Conservation (phyloP, 2,888 invertebrate species). For the Netelia virgata region DNA sequence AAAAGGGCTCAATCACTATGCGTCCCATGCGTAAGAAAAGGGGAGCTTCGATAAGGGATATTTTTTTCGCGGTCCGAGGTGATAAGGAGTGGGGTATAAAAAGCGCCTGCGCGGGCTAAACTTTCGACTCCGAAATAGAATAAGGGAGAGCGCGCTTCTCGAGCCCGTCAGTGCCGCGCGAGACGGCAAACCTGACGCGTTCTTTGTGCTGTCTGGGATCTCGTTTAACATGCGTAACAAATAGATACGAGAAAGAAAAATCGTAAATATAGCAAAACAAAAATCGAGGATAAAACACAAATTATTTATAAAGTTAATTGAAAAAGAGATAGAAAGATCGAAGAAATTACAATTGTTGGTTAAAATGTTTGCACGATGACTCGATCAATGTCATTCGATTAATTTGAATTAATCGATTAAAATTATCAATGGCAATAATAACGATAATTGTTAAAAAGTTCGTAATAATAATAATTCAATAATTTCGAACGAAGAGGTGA, state of each 20-base stretch:
- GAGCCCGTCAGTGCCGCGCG: constrained; percentile 75
- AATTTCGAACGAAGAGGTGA: neutral
- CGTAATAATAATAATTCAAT: neutral
- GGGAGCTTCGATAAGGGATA: constrained; percentile 40
- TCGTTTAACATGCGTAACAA: constrained; percentile 29
- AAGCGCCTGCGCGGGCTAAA: constrained; percentile 76
- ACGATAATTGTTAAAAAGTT: neutral
- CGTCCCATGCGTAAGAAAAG: neutral
- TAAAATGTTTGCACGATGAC: too few species aligned
- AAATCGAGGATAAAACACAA: constrained; percentile 1
- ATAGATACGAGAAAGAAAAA: constrained; percentile 30
- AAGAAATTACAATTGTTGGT: neutral
- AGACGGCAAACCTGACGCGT: constrained; percentile 73
- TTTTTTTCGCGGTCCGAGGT: constrained; percentile 1
- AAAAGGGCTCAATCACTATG: neutral
- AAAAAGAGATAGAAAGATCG: constrained; percentile 10
- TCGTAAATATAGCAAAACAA: constrained; percentile 12
- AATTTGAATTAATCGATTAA: constrained; percentile 5
- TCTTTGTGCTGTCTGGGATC: constrained; percentile 53
- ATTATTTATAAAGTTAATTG: neutral
- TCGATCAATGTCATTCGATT: neutral
- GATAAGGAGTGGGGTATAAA: constrained; percentile 20
- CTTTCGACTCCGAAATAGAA: constrained; percentile 72
- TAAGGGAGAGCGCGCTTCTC: constrained; percentile 66
- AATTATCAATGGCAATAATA: neutral